Percentiles rank a stretch among this genome's conserved stretches.
Evolutionary conservation across 2,888 invertebrate species (phyloP).

Genomic region (Drosophila histrio): DNA sequence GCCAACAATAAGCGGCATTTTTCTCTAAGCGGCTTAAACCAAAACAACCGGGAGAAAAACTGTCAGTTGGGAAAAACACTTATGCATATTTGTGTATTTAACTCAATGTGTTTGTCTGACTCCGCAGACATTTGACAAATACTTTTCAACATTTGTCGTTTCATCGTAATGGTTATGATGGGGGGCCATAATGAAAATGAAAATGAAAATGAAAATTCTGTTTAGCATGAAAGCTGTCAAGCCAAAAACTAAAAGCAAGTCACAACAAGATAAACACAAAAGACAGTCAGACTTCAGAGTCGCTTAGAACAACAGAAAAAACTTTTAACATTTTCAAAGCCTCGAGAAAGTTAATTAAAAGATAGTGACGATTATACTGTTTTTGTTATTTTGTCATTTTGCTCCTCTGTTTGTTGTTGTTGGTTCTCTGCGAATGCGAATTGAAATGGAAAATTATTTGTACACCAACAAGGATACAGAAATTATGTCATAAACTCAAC

Average conservation of each 20-base stretch:
- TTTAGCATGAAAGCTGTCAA: conserved; percentile 51
- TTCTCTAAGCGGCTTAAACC: conserved; percentile 38
- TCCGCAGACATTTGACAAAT: conserved; percentile 22
- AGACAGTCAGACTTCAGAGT: conserved; percentile 7
- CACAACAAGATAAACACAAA: conserved; percentile 59
- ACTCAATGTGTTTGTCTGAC: conserved; percentile 13
- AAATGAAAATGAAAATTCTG: conserved; percentile 45
- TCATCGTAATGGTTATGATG: conserved; percentile 34
- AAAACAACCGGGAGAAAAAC: conserved; percentile 1
- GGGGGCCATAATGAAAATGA: conserved; percentile 39
- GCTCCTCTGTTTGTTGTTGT: not conserved
- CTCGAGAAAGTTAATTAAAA: conserved; percentile 56
- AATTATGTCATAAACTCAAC: conserved; percentile 22
- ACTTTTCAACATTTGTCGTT: conserved; percentile 29
- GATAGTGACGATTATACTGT: conserved; percentile 47
- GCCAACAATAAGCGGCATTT: conserved; percentile 22
- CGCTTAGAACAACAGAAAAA: conserved; percentile 29
- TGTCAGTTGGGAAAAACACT: conserved; percentile 1
- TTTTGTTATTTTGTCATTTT: not conserved
- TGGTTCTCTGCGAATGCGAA: conserved; percentile 13
- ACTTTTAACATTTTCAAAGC: conserved; percentile 37
- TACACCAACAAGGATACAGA: conserved; percentile 4
- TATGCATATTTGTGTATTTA: conserved; percentile 15
- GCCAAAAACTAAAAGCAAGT: conserved; percentile 54
- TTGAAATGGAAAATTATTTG: conserved; percentile 32